A percentile compares a stretch with the other conserved stretches of the same genome.
These are phyloP conservation scores for Girardia tigrina DNA, from an alignment of 2,888 invertebrate genomes.

Conservation along the genomic window DNA sequence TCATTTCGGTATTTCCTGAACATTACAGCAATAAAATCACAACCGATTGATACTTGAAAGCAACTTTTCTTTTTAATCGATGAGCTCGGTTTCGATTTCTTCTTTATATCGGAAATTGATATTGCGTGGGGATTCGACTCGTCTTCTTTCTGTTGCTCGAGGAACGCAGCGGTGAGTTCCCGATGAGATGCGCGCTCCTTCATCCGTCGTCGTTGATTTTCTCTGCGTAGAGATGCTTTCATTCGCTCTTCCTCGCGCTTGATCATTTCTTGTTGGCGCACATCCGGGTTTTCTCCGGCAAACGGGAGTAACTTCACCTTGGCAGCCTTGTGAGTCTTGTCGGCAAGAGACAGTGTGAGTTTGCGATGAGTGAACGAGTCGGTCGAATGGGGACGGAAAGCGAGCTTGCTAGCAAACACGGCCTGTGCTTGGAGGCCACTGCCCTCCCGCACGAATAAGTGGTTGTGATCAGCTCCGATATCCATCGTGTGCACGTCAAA, in stretches of 20 bases:
- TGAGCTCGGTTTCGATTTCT: neutral
- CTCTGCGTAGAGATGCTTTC: conserved; percentile 68
- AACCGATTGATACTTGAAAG: no score
- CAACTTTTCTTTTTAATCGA: conserved; percentile 21
- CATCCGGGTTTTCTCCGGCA: conserved; percentile 82
- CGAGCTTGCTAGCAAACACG: conserved; percentile 83
- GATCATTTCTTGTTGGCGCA: conserved; percentile 68
- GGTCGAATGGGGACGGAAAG: conserved; percentile 91
- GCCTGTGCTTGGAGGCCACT: conserved; percentile 93
- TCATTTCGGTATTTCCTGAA: conserved; percentile 7
- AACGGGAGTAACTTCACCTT: conserved; percentile 81
- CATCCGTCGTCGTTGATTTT: conserved; percentile 56
- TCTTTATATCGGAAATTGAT: conserved; percentile 12
- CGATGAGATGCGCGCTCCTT: conserved; percentile 50
- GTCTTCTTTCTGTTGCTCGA: conserved; percentile 25
- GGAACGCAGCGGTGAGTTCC: conserved; percentile 21
- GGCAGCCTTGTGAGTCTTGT: conserved; percentile 61
- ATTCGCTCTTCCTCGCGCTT: conserved; percentile 91
- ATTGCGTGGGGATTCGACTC: conserved; percentile 21
- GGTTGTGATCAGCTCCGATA: conserved; percentile 78
- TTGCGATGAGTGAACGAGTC: conserved; percentile 96
- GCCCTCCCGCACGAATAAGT: conserved; percentile 88
- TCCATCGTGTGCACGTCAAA: conserved; percentile 90
- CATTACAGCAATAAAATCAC: no score
- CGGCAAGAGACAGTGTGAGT: conserved; percentile 91